Percentiles rank a stretch among this genome's conserved stretches.
phyloP scores from a whole-genome alignment of 2,888 invertebrate genomes.

The Xanthostigma xanthostigma region DNA sequence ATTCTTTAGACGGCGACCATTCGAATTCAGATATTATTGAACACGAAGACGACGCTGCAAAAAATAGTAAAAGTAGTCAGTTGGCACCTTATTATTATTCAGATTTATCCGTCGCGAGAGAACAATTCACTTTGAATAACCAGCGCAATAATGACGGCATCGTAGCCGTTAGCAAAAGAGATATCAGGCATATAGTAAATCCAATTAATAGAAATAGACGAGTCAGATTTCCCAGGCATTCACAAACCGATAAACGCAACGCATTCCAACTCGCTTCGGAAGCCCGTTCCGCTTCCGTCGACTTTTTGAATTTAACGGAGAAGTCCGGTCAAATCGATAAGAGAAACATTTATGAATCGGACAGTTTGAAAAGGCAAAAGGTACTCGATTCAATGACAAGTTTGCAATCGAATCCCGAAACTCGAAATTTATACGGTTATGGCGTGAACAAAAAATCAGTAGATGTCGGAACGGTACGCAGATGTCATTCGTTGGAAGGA shows the following conservation, averaged over 20 bases:
- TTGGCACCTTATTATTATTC: slow-evolving; percentile 79
- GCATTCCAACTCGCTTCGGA: slow-evolving; percentile 39
- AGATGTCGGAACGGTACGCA: slow-evolving; percentile 24
- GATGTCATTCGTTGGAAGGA: slow-evolving; percentile 42
- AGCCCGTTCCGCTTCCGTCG: slow-evolving; percentile 46
- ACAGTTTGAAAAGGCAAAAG: slow-evolving; percentile 42
- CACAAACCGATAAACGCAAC: slow-evolving; percentile 19
- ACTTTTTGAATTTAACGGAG: slow-evolving; percentile 48
- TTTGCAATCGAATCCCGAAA: slow-evolving; percentile 32
- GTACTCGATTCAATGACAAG: slow-evolving; percentile 34
- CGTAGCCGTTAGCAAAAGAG: slow-evolving; percentile 42
- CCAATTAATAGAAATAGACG: slow-evolving; percentile 37
- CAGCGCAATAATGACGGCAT: slow-evolving; percentile 40
- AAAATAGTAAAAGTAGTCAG: slow-evolving; percentile 33
- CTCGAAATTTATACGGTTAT: slow-evolving; percentile 29
- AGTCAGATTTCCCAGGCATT: slow-evolving; percentile 12
- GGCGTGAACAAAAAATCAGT: slow-evolving; percentile 19
- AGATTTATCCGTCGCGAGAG: slow-evolving; percentile 36
- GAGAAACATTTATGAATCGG: slow-evolving; percentile 57
- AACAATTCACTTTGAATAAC: slow-evolving; percentile 42
- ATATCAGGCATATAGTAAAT: slow-evolving; percentile 59
- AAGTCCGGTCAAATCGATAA: slow-evolving; percentile 49
- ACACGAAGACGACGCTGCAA: slow-evolving; percentile 6
- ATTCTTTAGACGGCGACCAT: too few species aligned
- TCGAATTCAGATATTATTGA: too few species aligned